A percentile compares a stretch with the other conserved stretches of the same genome.
phyloP scores from a whole-genome alignment of 2,888 invertebrate genomes.

The Ptychoptera contaminata region DNA sequence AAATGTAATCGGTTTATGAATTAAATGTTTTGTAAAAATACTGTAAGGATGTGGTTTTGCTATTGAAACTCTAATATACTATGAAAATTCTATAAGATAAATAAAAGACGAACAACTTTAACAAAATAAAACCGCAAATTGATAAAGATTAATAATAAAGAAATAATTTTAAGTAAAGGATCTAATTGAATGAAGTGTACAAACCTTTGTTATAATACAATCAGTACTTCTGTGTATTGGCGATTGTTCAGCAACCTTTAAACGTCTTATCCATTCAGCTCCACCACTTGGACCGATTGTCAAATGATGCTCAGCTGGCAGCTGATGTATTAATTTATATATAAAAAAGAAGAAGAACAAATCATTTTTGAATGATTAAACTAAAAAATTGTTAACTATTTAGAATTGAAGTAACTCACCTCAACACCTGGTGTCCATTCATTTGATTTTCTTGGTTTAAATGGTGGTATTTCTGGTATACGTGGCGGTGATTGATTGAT shows the following conservation, averaged over 20 bases:
- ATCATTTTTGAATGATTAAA: not conserved
- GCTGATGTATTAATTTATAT: slow-evolving; percentile 24
- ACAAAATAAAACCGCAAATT: not conserved
- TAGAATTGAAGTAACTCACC: slow-evolving; percentile 20
- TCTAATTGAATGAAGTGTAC: not conserved
- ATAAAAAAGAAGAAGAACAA: not conserved
- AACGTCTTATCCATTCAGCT: slow-evolving; percentile 48
- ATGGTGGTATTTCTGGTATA: slow-evolving; percentile 36
- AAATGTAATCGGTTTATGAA: not conserved
- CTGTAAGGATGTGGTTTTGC: too few relatives aligned
- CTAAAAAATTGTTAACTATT: not conserved
- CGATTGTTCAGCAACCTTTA: slow-evolving; percentile 39
- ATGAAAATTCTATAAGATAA: too few relatives aligned
- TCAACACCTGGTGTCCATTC: slow-evolving; percentile 32
- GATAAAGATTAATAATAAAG: not conserved
- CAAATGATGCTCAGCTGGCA: slow-evolving; percentile 32
- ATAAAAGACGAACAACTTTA: too few relatives aligned
- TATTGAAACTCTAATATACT: too few relatives aligned
- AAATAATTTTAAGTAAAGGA: not conserved
- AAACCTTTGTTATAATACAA: slow-evolving; percentile 52
- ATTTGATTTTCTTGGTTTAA: slow-evolving; percentile 38
- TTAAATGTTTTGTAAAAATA: too few relatives aligned
- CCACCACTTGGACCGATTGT: slow-evolving; percentile 46
- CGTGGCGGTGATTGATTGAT: slow-evolving; percentile 16
- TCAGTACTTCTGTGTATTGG: slow-evolving; percentile 62